phyloP scores from a whole-genome alignment of 2,113 vertebrate genomes.

The Anseranas semipalmata region DNA sequence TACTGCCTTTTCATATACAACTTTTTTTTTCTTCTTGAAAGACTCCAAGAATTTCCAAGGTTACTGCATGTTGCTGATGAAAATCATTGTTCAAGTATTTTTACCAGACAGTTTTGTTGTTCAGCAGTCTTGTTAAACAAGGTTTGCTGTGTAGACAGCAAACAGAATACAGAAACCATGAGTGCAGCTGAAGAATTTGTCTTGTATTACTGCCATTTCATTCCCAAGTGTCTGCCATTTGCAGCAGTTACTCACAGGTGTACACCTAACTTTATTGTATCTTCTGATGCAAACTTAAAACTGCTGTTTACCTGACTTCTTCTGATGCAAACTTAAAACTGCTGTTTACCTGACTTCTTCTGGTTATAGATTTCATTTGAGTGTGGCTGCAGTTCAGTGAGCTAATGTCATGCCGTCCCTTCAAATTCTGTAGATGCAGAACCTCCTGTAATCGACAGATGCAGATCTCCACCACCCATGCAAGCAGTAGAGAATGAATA shows the following conservation, averaged over 20 bases:
- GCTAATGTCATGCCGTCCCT: conserved; percentile 18
- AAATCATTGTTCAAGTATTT: neutral
- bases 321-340: neutral
- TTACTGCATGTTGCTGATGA: neutral
- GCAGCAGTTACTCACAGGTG: neutral
- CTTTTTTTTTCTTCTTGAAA: neutral
- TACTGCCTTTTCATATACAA: neutral
- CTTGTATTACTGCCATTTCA: neutral
- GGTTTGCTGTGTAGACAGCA: neutral
- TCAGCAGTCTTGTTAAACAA: neutral
- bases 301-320: neutral
- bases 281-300: neutral
- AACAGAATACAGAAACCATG: neutral
- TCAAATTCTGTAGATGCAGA: conserved; percentile 85
- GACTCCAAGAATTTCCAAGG: neutral
- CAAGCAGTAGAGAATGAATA: conserved; percentile 80
- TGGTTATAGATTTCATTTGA: neutral
- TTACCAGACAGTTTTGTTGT: neutral
- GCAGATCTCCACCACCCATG: conserved; percentile 88
- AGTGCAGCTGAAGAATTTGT: neutral
- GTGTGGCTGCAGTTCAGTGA: neutral
- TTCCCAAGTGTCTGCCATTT: neutral
- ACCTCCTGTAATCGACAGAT: conserved; percentile 92
- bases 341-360: neutral
- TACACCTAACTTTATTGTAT: neutral